Evolutionary conservation across 1,140 invertebrate species (phyloP), one percentile per base, ranked within the genome.

Genomic region (Zaprionus davidi): DNA sequence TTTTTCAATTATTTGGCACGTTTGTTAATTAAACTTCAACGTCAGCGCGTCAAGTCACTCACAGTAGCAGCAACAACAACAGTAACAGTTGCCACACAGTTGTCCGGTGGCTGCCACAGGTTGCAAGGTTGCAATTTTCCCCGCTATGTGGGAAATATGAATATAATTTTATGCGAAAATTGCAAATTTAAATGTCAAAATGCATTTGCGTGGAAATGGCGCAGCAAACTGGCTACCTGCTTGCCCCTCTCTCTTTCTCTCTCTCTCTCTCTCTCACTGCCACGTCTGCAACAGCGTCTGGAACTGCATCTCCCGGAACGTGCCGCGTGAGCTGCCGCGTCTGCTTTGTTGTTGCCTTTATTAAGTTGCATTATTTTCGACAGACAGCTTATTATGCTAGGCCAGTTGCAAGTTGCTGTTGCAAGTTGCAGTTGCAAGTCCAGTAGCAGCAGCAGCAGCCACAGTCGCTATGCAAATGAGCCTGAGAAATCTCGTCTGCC

Each of bases 1-100:
- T 90, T 81, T 91, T 91, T 86, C 85, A 86, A 83, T 87, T 91
- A 90, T 91, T 91, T 91, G 90, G 90, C 86, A 90, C 82, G 71
- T 82, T 71, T 77, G 70, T 87, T 91, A 91, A 91, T 91, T 91
- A 91, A 91, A 91, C 90, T 91, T 91, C 85, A 78, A 78, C 80
- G 84, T 86, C 84, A 87, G 87, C 84, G 83, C 12, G 68, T 84
- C 31, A 34, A 34, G 81, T 83, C 83, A 81, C 58, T 74, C 66
- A 68, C 36, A 46, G 71, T 41, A 41, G 26, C 26, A 49, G 31
- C 49, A 34, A 15, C 26, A 49, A 24, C 55, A 44, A 15, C 67
- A 9, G 7, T 7, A 55, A 60, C 46, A 75, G 58, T 64, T n/a
- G 55, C 72, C 56, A 36, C 62, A 31, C 31, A 31, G 31, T 63